A percentile compares a stretch with the other conserved stretches of the same genome.
Evolutionary conservation across 2,113 vertebrate species (phyloP).

Genomic region (Rousettus leschenaultii): DNA sequence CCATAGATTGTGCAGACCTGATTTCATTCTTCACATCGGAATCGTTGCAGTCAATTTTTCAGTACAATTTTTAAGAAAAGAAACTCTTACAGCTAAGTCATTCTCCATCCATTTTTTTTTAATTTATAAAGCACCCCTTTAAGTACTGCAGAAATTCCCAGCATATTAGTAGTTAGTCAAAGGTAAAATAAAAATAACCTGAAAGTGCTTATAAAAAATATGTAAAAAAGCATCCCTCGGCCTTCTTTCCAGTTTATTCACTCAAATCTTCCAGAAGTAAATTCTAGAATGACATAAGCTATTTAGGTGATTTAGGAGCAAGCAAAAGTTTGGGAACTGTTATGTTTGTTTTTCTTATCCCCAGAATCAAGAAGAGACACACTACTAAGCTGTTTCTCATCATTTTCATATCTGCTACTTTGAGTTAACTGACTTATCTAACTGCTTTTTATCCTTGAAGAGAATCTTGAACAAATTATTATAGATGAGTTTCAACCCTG

Average conservation of each 20-base stretch:
- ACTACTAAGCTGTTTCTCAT: not conserved
- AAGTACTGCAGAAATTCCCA: not conserved
- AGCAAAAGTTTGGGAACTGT: not conserved
- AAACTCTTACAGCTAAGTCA: not conserved
- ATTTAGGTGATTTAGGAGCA: not conserved
- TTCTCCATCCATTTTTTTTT: not conserved
- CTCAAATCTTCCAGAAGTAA: not conserved
- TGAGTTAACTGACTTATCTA: not conserved
- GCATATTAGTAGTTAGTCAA: not conserved
- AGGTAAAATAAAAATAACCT: not conserved
- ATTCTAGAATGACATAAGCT: not conserved
- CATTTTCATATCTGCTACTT: not conserved
- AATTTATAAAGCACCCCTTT: not conserved
- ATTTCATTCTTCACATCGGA: not conserved
- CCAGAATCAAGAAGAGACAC: not conserved
- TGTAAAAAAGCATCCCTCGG: not conserved
- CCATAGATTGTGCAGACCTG: not conserved
- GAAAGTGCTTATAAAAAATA: not conserved
- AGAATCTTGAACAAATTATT: not conserved
- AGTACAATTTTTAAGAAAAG: not conserved
- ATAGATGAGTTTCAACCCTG: not conserved
- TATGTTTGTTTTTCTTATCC: not conserved
- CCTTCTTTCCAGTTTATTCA: not conserved
- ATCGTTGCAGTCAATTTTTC: not conserved
- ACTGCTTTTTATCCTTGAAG: not conserved